Evolutionary conservation across 2,113 vertebrate genomes (phyloP).

Genomic region (Suricata suricatta): DNA sequence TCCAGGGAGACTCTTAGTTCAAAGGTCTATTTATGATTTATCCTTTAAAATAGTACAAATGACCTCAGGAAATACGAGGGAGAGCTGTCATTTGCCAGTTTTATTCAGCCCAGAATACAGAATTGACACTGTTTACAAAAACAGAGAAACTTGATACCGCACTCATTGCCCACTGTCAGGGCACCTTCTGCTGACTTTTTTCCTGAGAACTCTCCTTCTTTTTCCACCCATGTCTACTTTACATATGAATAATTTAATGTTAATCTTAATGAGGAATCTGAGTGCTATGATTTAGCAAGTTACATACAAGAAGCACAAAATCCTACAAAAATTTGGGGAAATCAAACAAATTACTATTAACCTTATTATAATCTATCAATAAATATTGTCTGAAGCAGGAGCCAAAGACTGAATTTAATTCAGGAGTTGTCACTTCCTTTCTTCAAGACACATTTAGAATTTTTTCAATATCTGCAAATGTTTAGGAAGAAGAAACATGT

Average conservation of each 20-base stretch:
- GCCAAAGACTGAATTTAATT: slow-evolving; percentile 74
- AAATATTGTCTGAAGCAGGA: slow-evolving; percentile 31
- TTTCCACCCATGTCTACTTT: not conserved
- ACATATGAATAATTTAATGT: not conserved
- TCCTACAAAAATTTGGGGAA: not conserved
- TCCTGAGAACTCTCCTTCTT: not conserved
- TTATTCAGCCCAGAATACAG: slow-evolving; percentile 59
- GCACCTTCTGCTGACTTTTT: not conserved
- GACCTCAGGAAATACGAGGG: slow-evolving; percentile 70
- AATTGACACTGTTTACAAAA: slow-evolving; percentile 67
- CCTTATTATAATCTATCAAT: slow-evolving; percentile 11
- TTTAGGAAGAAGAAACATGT: slow-evolving; percentile 73
- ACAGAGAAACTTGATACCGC: slow-evolving; percentile 18
- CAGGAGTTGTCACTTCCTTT: slow-evolving; percentile 70
- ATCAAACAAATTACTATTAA: slow-evolving; percentile 50
- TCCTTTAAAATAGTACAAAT: slow-evolving; percentile 78
- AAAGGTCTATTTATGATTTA: slow-evolving; percentile 81
- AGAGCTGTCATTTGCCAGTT: slow-evolving; percentile 44
- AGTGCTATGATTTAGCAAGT: slow-evolving; percentile 10
- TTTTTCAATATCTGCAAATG: slow-evolving; percentile 75
- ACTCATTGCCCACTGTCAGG: not conserved
- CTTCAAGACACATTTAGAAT: slow-evolving; percentile 65
- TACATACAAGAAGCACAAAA: slow-evolving; percentile 18
- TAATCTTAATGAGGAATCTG: slow-evolving; percentile 23
- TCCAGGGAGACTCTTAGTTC: slow-evolving; percentile 76